These are phyloP conservation scores for Lepidurus arcticus DNA, from an alignment of 1,140 invertebrate species.

Conservation along the genomic window DNA sequence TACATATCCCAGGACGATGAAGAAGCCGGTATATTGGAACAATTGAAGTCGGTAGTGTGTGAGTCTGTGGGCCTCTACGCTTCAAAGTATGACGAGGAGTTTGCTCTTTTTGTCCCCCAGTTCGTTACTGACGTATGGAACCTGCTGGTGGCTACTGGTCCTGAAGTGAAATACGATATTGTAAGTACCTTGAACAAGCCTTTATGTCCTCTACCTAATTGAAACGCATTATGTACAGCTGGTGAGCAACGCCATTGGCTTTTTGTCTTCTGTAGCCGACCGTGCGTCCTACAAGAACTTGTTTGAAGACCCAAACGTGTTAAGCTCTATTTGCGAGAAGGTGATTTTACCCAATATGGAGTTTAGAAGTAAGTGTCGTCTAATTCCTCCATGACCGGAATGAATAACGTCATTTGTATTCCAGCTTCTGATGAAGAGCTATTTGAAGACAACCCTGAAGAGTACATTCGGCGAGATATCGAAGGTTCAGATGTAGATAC, in stretches of 20 bases:
- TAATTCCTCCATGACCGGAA: neutral
- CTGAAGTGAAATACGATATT: conserved; percentile 60
- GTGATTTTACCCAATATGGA: conserved; percentile 97
- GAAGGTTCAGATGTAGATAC: conserved; percentile 99
- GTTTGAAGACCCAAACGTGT: conserved; percentile 78
- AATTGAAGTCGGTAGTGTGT: conserved; percentile 89
- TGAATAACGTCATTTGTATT: neutral
- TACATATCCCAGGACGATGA: conserved; percentile 63
- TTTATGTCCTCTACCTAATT: conserved; percentile 12
- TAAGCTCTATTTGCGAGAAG: conserved; percentile 92
- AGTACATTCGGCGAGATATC: conserved; percentile 94
- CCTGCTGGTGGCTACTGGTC: conserved; percentile 73
- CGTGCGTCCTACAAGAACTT: conserved; percentile 76
- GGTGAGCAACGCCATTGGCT: conserved; percentile 92
- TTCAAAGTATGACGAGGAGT: conserved; percentile 97
- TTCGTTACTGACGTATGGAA: conserved; percentile 94
- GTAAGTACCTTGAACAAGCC: neutral
- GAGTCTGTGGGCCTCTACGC: conserved; percentile 92
- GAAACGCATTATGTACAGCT: conserved; percentile 50
- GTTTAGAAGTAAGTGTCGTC: conserved; percentile 56
- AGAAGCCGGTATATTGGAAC: conserved; percentile 82
- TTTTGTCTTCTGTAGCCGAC: conserved; percentile 89
- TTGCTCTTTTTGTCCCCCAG: conserved; percentile 72
- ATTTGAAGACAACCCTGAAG: conserved; percentile 93
- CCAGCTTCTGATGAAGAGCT: conserved; percentile 73